These are phyloP conservation scores for Brenthis daphne DNA, from an alignment of 2,888 invertebrate genomes.

Conservation along the genomic window DNA sequence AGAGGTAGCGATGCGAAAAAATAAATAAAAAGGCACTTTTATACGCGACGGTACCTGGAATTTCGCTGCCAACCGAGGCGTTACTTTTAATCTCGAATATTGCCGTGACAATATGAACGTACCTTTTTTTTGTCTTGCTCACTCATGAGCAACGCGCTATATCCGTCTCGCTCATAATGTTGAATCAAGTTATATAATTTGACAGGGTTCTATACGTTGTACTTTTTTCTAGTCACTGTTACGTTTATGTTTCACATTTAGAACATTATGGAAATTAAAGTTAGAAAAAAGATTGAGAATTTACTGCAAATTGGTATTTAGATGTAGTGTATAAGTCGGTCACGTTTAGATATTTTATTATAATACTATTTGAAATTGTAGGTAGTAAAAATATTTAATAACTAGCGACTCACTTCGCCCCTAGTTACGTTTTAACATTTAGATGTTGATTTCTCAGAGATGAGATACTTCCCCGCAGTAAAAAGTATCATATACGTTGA, in stretches of 20 bases:
- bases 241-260: constrained; percentile 6
- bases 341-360: too few relatives aligned
- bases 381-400: too few relatives aligned
- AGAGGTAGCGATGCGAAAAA: constrained; percentile 35
- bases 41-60: constrained; percentile 55
- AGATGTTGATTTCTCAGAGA: too few relatives aligned
- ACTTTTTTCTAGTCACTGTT: constrained; percentile 13
- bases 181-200: constrained; percentile 27
- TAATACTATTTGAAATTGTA: too few relatives aligned
- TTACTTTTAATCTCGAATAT: constrained; percentile 80
- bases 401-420: too few relatives aligned
- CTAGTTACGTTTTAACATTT: too few relatives aligned
- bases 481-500: too few relatives aligned
- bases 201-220: constrained; percentile 22
- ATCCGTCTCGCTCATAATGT: constrained; percentile 44
- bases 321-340: too few relatives aligned
- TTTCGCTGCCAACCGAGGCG: constrained; percentile 71
- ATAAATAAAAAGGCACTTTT: constrained; percentile 47
- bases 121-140: constrained; percentile 47
- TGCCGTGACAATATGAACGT: constrained; percentile 73
- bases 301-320: background rate
- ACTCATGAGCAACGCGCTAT: constrained; percentile 35
- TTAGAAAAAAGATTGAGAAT: background rate
- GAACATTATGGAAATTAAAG: constrained; percentile 11
- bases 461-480: too few relatives aligned